Conservation (phyloP, 2,113 vertebrate species). For the Aldabrachelys gigantea region DNA sequence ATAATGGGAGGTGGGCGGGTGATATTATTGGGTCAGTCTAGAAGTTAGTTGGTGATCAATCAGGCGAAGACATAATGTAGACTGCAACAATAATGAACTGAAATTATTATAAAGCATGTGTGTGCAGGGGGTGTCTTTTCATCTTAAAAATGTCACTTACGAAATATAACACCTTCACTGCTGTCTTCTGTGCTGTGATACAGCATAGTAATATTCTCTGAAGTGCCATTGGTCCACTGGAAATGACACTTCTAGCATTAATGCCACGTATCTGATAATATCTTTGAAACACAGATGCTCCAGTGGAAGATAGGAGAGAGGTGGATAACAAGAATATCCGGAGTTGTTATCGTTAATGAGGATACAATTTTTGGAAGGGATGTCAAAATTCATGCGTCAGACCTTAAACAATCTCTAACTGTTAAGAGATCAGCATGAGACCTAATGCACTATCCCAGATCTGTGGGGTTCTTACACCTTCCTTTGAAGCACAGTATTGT, state of each 20-base stretch:
- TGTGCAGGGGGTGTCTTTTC: neutral
- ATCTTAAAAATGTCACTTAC: neutral
- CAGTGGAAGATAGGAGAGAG: neutral
- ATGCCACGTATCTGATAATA: accelerated
- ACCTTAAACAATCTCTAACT: neutral
- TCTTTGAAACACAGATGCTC: neutral
- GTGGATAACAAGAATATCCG: neutral
- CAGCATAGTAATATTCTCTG: accelerated
- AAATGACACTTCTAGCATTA: neutral
- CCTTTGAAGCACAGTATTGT: too few relatives aligned
- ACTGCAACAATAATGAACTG: neutral
- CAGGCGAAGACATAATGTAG: slow-evolving; percentile 1
- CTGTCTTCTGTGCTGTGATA: accelerated
- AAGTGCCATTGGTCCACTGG: neutral
- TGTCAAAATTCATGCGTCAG: neutral
- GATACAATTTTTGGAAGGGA: neutral
- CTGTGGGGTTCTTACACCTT: neutral
- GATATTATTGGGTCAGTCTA: slow-evolving; percentile 16
- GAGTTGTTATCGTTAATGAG: neutral
- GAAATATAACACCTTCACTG: neutral
- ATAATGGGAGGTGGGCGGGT: neutral
- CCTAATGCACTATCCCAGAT: neutral
- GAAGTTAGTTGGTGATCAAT: slow-evolving; percentile 7
- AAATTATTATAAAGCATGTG: neutral
- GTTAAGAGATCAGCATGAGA: neutral